These are phyloP conservation scores for Odontamblyopus rebecca DNA, from an alignment of 2,797 vertebrate genomes.

Conservation along the genomic window DNA sequence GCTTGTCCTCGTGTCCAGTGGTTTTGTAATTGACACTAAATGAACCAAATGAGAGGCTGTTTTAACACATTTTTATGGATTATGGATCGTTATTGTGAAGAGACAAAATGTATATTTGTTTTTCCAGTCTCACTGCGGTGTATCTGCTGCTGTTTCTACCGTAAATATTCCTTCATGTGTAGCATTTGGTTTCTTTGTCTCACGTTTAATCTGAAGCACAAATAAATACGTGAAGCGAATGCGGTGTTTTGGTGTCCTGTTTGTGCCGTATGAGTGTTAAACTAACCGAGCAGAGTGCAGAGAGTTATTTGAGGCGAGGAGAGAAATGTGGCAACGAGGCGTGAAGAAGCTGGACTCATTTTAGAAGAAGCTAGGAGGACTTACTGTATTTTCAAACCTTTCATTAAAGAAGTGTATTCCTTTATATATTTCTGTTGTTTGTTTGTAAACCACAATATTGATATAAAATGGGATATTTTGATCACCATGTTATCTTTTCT, in stretches of 20 bases:
- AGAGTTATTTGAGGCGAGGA: neutral
- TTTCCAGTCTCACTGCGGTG: no score
- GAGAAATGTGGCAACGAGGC: neutral
- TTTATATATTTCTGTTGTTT: no score
- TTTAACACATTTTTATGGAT: no score
- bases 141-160: constrained; percentile 24
- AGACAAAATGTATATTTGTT: no score
- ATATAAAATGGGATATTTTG: no score
- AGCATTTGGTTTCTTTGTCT: constrained; percentile 15
- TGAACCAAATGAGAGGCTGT: no score
- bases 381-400: neutral
- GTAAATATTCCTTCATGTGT: constrained; percentile 9
- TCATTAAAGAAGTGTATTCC: no score
- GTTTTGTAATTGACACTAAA: no score
- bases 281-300: neutral
- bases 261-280: neutral
- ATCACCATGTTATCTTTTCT: no score
- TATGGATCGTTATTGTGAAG: no score
- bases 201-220: constrained; percentile 23
- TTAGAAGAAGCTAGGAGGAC: neutral
- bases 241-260: neutral
- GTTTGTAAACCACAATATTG: no score
- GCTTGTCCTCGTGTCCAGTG: no score
- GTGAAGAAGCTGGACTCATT: neutral
- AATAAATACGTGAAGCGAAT: constrained; percentile 3